These are phyloP conservation scores for Cacatua alba DNA, from an alignment of 2,113 vertebrate species.

Conservation along the genomic window DNA sequence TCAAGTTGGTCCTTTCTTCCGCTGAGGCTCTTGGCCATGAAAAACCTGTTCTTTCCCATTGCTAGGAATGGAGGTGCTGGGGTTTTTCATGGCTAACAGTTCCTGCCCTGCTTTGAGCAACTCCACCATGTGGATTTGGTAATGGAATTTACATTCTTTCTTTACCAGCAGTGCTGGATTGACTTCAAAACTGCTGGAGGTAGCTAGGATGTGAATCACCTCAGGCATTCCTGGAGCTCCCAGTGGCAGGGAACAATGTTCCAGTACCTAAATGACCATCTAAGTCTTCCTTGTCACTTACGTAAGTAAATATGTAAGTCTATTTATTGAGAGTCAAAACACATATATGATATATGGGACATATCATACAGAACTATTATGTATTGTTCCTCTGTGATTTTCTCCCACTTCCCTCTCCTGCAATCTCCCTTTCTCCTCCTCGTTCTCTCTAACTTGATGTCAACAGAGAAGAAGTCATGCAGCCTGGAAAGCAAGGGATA, in stretches of 20 bases:
- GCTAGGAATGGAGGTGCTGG: neutral
- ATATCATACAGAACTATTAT: neutral
- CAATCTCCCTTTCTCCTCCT: neutral
- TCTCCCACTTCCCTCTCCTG: neutral
- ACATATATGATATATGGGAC: neutral
- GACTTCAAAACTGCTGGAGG: neutral
- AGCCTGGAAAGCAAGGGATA: neutral
- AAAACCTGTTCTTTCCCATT: neutral
- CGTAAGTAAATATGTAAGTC: neutral
- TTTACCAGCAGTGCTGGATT: neutral
- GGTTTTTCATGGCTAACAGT: neutral
- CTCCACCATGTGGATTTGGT: neutral
- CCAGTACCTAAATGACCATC: neutral
- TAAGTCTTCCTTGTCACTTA: neutral
- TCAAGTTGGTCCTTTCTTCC: neutral
- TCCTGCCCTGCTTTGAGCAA: neutral
- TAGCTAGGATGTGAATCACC: neutral
- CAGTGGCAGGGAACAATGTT: neutral
- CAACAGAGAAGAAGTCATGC: neutral
- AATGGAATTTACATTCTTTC: neutral
- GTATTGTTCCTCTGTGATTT: neutral
- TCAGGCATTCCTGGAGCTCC: neutral
- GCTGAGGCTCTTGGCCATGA: neutral
- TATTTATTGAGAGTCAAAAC: neutral
- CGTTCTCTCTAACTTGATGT: neutral